Evolutionary conservation across 2,888 invertebrate genomes (phyloP).

Genomic region (Epistrophe eligans): DNA sequence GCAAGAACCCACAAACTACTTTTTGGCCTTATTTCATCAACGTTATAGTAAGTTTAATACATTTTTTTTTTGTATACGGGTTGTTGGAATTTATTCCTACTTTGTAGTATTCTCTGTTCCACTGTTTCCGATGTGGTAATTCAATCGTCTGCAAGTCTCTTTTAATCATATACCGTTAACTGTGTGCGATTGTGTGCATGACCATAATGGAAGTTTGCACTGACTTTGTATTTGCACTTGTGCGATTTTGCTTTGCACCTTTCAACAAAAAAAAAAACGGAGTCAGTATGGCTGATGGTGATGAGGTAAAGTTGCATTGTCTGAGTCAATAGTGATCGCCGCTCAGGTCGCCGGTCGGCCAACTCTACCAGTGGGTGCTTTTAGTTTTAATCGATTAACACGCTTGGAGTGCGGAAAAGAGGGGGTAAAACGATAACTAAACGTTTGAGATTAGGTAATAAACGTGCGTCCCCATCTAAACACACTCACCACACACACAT

Average conservation of each 20-base stretch:
- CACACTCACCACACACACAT: background rate
- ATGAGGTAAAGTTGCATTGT: conserved; percentile 7
- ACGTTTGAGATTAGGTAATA: conserved; percentile 50
- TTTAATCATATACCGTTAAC: conserved; percentile 53
- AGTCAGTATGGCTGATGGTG: background rate
- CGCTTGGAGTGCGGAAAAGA: background rate
- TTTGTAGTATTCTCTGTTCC: background rate
- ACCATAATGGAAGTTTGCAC: conserved; percentile 18
- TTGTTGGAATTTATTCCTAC: background rate
- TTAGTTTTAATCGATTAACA: conserved; percentile 23
- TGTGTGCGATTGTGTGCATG: conserved; percentile 14
- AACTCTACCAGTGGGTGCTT: conserved; percentile 14
- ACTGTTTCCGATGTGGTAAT: conserved; percentile 34
- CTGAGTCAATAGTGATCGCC: conserved; percentile 6
- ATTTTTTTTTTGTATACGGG: no score
- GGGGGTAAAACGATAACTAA: conserved; percentile 35
- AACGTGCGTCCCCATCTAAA: conserved; percentile 30
- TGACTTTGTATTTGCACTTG: conserved; percentile 53
- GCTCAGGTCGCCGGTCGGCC: background rate
- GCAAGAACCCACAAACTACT: no score
- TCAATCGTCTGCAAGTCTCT: conserved; percentile 44
- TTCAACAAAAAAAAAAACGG: conserved; percentile 21
- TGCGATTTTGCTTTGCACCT: conserved; percentile 51
- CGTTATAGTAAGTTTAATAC: no score
- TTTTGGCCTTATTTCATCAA: no score